A percentile compares a stretch with the other conserved stretches of the same genome.
These are phyloP conservation scores for Drosophila mojavensis DNA, from an alignment of 1,140 invertebrate genomes.

Conservation along the genomic window DNA sequence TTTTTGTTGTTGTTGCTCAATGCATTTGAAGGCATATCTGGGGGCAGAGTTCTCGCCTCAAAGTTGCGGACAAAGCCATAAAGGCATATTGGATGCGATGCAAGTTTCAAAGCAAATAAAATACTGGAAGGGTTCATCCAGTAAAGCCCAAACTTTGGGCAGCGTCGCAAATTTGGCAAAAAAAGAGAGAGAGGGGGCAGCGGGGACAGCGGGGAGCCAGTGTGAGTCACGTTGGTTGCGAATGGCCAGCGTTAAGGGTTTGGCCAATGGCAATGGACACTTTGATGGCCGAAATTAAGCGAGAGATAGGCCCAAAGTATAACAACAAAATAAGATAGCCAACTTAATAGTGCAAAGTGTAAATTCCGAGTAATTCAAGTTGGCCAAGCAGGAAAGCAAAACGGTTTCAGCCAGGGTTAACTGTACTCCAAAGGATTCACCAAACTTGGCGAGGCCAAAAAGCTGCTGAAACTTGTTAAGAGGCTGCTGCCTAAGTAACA, in stretches of 20 bases:
- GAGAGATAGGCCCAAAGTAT: slow-evolving; percentile 31
- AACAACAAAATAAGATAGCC: slow-evolving; percentile 42
- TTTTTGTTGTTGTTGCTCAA: slow-evolving; percentile 12
- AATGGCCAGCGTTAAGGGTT: slow-evolving; percentile 8
- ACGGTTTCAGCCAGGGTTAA: slow-evolving; percentile 43
- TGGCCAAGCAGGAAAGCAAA: slow-evolving; percentile 40
- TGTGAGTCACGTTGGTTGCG: slow-evolving; percentile 15
- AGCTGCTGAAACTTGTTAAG: slow-evolving; percentile 42
- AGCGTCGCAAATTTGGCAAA: slow-evolving; percentile 7
- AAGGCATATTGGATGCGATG: slow-evolving; percentile 47
- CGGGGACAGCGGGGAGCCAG: not conserved
- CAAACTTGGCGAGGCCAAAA: slow-evolving; percentile 63
- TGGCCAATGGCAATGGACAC: slow-evolving; percentile 36
- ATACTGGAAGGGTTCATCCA: not conserved
- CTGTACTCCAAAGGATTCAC: slow-evolving; percentile 61
- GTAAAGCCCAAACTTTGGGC: not conserved
- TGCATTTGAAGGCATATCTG: not conserved
- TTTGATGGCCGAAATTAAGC: slow-evolving; percentile 56
- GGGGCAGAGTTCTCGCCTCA: slow-evolving; percentile 9
- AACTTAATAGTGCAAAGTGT: slow-evolving; percentile 47
- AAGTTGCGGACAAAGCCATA: slow-evolving; percentile 39
- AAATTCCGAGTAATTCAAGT: slow-evolving; percentile 66
- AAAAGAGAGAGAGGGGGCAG: slow-evolving; percentile 5
- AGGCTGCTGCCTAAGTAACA: slow-evolving; percentile 34
- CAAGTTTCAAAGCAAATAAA: slow-evolving; percentile 29